Percentiles rank a stretch among this genome's conserved stretches.
These are phyloP conservation scores for Psephotus haematonotus DNA, from an alignment of 2,113 vertebrate species.

Conservation along the genomic window DNA sequence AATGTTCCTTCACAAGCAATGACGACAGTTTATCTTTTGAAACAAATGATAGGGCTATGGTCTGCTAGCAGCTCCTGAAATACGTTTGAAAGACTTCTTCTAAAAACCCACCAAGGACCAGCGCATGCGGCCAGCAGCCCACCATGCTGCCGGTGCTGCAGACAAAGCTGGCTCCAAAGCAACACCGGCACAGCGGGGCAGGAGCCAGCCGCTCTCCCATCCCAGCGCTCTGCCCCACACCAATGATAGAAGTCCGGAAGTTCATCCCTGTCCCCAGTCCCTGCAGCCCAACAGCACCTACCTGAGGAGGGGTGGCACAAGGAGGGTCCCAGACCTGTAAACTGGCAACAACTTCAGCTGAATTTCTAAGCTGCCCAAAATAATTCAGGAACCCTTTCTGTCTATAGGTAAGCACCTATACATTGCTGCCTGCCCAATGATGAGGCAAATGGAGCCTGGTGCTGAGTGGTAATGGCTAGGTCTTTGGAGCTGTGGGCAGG, in stretches of 20 bases:
- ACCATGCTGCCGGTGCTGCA: rapidly evolving
- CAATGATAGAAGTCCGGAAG: rapidly evolving
- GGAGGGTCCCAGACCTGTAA: background rate
- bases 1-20: slow-evolving; percentile 61
- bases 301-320: background rate
- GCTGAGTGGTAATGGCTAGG: background rate
- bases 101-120: background rate
- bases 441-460: background rate
- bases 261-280: rapidly evolving
- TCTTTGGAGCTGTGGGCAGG: background rate
- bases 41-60: slow-evolving; percentile 35
- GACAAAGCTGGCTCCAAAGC: background rate
- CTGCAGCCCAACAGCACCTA: rapidly evolving
- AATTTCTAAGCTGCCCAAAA: background rate
- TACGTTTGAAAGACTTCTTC: background rate
- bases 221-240: background rate
- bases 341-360: no score
- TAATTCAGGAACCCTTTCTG: background rate
- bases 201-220: rapidly evolving
- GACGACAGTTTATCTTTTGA: slow-evolving; percentile 60
- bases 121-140: rapidly evolving
- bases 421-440: rapidly evolving
- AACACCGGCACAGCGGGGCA: rapidly evolving
- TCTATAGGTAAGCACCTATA: background rate
- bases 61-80: background rate